These are phyloP conservation scores for Thermophis baileyi DNA, from an alignment of 2,113 vertebrate species.

Conservation along the genomic window DNA sequence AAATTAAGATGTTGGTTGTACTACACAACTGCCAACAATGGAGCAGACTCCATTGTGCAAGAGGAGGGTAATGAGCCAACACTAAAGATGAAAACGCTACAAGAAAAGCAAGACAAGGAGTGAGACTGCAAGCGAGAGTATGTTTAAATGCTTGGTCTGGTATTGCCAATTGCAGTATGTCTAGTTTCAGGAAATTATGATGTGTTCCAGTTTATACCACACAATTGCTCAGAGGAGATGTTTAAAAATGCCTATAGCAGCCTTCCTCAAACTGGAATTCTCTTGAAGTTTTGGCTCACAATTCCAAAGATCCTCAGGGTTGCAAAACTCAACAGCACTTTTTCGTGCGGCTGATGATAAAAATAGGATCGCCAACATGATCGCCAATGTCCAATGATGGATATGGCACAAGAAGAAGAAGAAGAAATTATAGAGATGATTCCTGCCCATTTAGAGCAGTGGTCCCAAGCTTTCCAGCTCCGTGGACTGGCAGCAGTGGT, in stretches of 20 bases:
- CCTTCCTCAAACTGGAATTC: not conserved
- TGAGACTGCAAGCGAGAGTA: not conserved
- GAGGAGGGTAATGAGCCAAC: not conserved
- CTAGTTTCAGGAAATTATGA: not conserved
- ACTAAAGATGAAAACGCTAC: not conserved
- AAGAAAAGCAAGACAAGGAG: not conserved
- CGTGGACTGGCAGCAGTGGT: no score
- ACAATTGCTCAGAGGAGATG: not conserved
- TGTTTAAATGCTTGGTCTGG: not conserved
- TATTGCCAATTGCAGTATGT: not conserved
- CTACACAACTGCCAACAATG: not conserved
- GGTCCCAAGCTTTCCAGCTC: no score
- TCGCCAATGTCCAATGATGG: no score
- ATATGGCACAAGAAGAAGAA: not conserved
- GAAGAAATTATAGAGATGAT: not conserved
- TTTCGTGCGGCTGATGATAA: no score
- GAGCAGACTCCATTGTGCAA: not conserved
- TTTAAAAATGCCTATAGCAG: not conserved
- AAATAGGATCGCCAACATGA: no score
- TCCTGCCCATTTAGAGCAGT: not conserved
- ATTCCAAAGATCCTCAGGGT: not conserved
- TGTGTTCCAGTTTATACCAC: not conserved
- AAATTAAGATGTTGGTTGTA: not conserved
- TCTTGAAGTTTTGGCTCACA: not conserved
- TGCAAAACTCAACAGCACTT: not conserved